Evolutionary conservation across 1,140 invertebrate genomes (phyloP).

Genomic region (Sminthurinus signatus): DNA sequence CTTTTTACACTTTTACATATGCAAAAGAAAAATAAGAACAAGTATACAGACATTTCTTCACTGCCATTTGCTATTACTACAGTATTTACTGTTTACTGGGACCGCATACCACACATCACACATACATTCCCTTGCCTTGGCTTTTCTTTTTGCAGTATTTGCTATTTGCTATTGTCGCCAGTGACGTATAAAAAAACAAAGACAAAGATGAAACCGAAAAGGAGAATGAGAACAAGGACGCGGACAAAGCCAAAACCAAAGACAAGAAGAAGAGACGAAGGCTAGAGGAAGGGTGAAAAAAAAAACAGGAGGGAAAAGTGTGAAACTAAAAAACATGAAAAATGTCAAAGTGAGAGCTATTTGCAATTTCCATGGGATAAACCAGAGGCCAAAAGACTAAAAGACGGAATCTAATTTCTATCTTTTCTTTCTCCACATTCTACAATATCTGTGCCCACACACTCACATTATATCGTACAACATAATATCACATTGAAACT

Average conservation of each 20-base stretch:
- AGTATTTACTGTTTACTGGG: too few relatives aligned
- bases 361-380: constrained; percentile 16
- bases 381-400: constrained; percentile 1
- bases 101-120: too few relatives aligned
- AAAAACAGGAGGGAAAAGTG: constrained; percentile 14
- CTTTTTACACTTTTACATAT: too few relatives aligned
- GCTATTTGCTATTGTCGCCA: too few relatives aligned
- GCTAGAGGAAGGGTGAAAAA: constrained; percentile 10
- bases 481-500: background rate
- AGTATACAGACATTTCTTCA: too few relatives aligned
- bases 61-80: too few relatives aligned
- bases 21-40: too few relatives aligned
- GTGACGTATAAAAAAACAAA: too few relatives aligned
- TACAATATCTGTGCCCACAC: background rate
- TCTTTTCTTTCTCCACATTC: background rate
- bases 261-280: constrained; percentile 1
- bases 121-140: too few relatives aligned
- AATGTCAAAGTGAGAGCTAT: constrained; percentile 13
- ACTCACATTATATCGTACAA: background rate
- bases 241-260: background rate
- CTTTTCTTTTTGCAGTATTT: too few relatives aligned
- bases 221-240: too few relatives aligned
- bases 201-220: too few relatives aligned
- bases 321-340: constrained; percentile 14
- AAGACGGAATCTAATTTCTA: constrained; percentile 17